A percentile compares a stretch with the other conserved stretches of the same genome.
Evolutionary conservation across 2,797 vertebrate species (phyloP).

Genomic region (Chaenodraco wilsoni): DNA sequence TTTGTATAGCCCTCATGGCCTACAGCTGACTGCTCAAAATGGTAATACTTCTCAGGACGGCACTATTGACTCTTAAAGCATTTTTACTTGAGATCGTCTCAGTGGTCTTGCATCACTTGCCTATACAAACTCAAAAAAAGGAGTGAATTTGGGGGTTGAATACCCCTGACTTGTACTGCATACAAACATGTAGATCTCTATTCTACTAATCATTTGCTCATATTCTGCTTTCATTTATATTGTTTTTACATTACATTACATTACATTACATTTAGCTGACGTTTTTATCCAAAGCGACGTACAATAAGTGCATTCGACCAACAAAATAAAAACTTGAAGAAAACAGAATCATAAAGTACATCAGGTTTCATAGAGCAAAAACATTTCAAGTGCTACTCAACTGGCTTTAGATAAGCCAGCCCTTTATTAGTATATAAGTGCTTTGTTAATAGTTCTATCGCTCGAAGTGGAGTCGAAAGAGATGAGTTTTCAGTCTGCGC

Average conservation of each 20-base stretch:
- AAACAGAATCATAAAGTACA: no score
- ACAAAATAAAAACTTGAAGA: no score
- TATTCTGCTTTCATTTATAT: background rate
- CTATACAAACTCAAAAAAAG: slow-evolving; percentile 24
- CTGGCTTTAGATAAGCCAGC: no score
- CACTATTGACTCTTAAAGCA: slow-evolving; percentile 38
- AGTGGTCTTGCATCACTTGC: slow-evolving; percentile 19
- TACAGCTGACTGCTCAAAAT: slow-evolving; percentile 54
- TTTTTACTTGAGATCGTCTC: slow-evolving; percentile 20
- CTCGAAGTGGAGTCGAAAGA: no score
- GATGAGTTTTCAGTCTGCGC: no score
- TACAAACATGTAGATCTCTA: background rate
- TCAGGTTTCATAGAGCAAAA: no score
- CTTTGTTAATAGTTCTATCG: no score
- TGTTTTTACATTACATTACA: background rate
- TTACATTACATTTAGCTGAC: no score
- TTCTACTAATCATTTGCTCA: slow-evolving; percentile 1
- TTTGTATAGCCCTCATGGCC: slow-evolving; percentile 58
- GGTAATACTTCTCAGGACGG: slow-evolving; percentile 44
- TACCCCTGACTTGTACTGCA: background rate
- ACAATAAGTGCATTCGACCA: no score
- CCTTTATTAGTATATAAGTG: no score
- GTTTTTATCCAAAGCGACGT: no score
- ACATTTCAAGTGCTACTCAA: no score
- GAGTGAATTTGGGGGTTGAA: slow-evolving; percentile 1